Evolutionary conservation across 2,797 vertebrate species (phyloP), one percentile per base, ranked within the genome.

Genomic region (Syngnathus acus): DNA sequence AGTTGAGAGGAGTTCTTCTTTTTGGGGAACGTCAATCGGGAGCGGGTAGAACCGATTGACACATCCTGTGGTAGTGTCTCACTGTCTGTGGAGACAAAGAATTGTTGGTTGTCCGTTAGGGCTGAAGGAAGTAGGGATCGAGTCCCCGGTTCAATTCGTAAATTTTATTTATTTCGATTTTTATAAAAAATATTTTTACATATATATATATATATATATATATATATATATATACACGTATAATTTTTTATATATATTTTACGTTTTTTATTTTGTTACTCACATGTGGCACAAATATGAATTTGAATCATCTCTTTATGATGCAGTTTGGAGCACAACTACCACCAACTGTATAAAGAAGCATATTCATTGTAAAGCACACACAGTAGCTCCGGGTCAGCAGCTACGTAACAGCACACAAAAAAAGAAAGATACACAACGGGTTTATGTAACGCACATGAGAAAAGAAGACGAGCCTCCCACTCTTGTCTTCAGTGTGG

Each of bases 41-140:
- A 1, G 14, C 13, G 2, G 55, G 13, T 1, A 4, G 55, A 58
- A 19, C 14, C 7, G 0, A 17, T 6, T 9, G 55, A 38, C 90
- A 45, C 93, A 83, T 97, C 93, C 0, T 92, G 87, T 42, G 93
- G 90, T 79, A 95, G 89, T 83, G 95, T 93, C 85, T 95, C 93
- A 45, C 93, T 96, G 83, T 96, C 95, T 98, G 92, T 21, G 54
- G 70, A 32, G 13, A 80, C 10, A 72, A 26, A 61, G 9, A 21
- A 43, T 48, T 48, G 16, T 19, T 4, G 32, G 48, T 50, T 50
- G 11, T 50, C 17, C 48, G 8, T n/a, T n/a, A 2, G 48, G 48
- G 16, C 6, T 50, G 17, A 50, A n/a, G 32, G 32, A 32, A 32
- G 32, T 32, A 32, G 32, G 32, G 32, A 32, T 32, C 32, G 32